Conservation (phyloP, 2,797 vertebrate species). For the Sphenopsis melanotis region DNA sequence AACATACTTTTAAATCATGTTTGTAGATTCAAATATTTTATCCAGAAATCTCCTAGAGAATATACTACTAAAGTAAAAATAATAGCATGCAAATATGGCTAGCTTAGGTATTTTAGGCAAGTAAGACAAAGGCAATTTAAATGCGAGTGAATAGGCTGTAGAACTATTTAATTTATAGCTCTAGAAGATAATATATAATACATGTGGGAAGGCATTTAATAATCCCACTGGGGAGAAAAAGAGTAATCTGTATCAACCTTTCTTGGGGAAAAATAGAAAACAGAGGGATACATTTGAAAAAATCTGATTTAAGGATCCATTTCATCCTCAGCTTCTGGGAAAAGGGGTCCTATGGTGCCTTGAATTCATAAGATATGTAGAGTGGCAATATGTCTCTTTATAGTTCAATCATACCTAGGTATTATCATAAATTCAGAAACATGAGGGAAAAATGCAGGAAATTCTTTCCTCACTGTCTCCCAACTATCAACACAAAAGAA, state of each 20-base stretch:
- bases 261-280: neutral
- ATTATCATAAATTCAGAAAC: neutral
- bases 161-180: neutral
- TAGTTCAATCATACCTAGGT: neutral
- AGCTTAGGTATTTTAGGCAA: neutral
- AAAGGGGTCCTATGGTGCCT: neutral
- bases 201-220: neutral
- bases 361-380: neutral
- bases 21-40: neutral
- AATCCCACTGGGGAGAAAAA: neutral
- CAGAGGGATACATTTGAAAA: neutral
- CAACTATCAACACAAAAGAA: neutral
- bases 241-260: neutral
- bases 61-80: neutral
- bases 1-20: neutral
- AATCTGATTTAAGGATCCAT: neutral
- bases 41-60: neutral
- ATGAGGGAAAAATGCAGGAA: neutral
- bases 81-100: neutral
- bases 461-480: neutral
- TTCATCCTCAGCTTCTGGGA: neutral
- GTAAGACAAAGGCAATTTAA: neutral
- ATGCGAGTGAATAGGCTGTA: rapidly evolving
- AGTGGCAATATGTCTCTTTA: neutral
- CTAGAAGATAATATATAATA: neutral